These are phyloP conservation scores for Felis catus DNA, from an alignment of 2,113 vertebrate species.

Conservation along the genomic window DNA sequence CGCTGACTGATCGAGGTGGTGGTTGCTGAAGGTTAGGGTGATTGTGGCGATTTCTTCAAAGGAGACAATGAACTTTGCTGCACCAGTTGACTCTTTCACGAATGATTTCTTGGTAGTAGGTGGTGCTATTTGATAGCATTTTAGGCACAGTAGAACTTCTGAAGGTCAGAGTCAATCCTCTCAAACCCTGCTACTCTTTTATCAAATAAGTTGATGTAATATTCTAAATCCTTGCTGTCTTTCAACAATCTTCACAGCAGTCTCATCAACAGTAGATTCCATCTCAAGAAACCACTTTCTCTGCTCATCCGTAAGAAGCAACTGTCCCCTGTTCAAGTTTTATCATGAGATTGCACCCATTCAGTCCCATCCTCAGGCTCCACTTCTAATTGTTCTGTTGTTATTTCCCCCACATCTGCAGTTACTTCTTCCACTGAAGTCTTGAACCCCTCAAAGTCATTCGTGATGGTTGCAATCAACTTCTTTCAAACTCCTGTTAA, in stretches of 20 bases:
- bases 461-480: not conserved
- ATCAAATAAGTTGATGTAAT: not conserved
- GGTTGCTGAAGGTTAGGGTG: not conserved
- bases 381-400: not conserved
- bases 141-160: not conserved
- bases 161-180: not conserved
- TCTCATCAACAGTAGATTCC: not conserved
- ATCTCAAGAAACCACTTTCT: not conserved
- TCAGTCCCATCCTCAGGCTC: not conserved
- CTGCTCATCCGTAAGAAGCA: not conserved
- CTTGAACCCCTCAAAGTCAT: no score
- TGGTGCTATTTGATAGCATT: not conserved
- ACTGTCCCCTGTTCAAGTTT: not conserved
- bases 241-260: not conserved
- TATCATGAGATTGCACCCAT: not conserved
- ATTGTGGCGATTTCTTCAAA: not conserved
- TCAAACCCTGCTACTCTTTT: not conserved
- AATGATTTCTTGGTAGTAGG: not conserved
- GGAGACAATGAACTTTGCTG: not conserved
- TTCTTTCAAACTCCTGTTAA: not conserved
- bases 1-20: not conserved
- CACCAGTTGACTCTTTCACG: not conserved
- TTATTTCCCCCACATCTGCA: not conserved
- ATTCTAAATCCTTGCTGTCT: not conserved
- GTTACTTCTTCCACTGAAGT: not conserved